phyloP scores from a whole-genome alignment of 2,797 vertebrate genomes.

The Emys orbicularis region DNA sequence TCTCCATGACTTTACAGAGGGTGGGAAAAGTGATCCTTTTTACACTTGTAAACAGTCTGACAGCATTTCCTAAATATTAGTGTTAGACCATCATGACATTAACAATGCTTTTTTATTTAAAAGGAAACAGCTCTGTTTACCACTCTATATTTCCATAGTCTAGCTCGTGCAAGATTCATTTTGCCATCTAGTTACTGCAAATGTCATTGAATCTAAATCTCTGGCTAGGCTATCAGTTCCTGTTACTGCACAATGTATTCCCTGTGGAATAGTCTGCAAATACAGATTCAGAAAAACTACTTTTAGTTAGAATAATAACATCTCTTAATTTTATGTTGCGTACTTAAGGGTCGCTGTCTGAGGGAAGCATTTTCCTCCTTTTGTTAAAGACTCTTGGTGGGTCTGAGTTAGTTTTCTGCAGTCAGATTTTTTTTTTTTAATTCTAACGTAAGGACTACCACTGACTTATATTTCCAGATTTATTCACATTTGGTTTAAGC shows the following conservation, averaged over 20 bases:
- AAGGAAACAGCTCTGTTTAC: constrained; percentile 4
- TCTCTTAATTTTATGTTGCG: not conserved
- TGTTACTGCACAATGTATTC: not conserved
- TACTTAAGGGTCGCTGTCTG: constrained; percentile 29
- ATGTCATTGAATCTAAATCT: constrained; percentile 17
- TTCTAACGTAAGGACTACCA: not conserved
- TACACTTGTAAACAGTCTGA: not conserved
- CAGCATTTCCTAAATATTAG: not conserved
- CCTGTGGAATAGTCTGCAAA: not conserved
- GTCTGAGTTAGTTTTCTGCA: not conserved
- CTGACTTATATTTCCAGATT: not conserved
- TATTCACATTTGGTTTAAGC: not conserved
- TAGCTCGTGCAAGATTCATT: not conserved
- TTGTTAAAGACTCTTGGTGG: not conserved
- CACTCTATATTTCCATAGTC: not conserved
- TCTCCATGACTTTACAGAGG: not conserved
- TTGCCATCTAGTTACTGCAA: constrained; percentile 19
- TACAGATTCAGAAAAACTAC: not conserved
- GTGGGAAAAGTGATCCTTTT: not conserved
- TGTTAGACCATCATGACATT: not conserved
- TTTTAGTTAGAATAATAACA: not conserved
- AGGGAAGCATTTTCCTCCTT: not conserved
- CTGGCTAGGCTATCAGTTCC: not conserved
- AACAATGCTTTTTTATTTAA: not conserved
- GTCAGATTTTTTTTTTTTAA: not conserved